Conservation (phyloP, 2,888 invertebrate genomes). For the Cosmorhoe ocellata region DNA sequence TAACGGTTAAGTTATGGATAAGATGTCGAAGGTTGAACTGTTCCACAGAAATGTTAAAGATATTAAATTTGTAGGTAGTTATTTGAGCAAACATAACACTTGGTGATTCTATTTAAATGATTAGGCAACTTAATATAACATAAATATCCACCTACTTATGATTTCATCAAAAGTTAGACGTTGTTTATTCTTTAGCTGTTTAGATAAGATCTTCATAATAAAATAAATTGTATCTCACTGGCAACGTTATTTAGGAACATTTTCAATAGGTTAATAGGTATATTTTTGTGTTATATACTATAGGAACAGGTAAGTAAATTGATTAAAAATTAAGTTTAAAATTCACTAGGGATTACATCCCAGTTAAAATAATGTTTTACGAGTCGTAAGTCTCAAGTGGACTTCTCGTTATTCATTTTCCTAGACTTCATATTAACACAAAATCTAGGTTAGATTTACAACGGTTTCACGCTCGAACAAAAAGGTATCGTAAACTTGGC, state of each 20-base stretch:
- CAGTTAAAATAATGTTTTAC: background rate
- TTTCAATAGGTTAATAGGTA: too few species aligned
- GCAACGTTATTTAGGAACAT: too few species aligned
- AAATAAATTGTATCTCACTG: too few species aligned
- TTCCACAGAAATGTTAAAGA: slow-evolving; percentile 4
- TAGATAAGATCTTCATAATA: too few species aligned
- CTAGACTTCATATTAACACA: background rate
- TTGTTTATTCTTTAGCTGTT: too few species aligned
- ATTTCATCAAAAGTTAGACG: background rate
- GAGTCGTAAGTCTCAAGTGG: background rate
- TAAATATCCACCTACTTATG: background rate
- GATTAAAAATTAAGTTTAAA: too few species aligned
- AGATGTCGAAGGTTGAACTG: slow-evolving; percentile 28
- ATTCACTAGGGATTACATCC: too few species aligned
- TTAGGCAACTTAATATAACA: background rate
- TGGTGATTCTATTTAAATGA: slow-evolving; percentile 1
- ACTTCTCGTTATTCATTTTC: slow-evolving; percentile 12
- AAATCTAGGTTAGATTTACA: slow-evolving; percentile 25
- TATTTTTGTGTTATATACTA: too few species aligned
- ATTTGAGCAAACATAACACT: slow-evolving; percentile 3
- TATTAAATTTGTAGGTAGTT: slow-evolving; percentile 3
- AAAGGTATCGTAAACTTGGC: slow-evolving; percentile 40
- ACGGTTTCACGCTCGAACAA: slow-evolving; percentile 37
- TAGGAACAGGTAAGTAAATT: too few species aligned
- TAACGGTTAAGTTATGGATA: slow-evolving; percentile 24